Evolutionary conservation across 2,888 invertebrate species (phyloP), one percentile per base, ranked within the genome.

Genomic region (Cheiracanthium punctorium): DNA sequence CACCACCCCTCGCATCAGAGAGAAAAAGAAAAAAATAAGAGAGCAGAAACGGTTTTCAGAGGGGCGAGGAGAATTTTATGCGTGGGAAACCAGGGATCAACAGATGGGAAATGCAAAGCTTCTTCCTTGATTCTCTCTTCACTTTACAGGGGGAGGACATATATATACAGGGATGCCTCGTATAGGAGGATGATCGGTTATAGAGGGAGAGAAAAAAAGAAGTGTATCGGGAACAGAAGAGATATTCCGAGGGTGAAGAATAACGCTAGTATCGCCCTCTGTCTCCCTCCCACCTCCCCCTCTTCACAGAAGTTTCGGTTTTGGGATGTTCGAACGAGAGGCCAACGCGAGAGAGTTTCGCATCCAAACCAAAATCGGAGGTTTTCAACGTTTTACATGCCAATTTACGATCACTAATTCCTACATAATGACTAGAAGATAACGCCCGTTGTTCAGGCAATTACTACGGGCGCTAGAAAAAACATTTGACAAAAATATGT

Each of bases 81-180:
- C 69, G 75, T 37, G 43, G 71, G 41, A 71, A 71, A n/a, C 43
- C 12, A 33, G 33, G 37, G 69, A 14, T 33, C 65, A 58, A 84
- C 82, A 84, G 82, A 84, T 84, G 82, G 82, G 76, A 77, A 76
- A 77, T 84, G 69, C 17, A n/a, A 33, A 29, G 65, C 65, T 67
- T 67, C 29, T 67, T 32, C 69, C 37, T 8, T 20, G 24, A 24
- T 58, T 58, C 58, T 37, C n/a, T n/a, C n/a, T n/a, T n/a, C n/a
- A n/a, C n/a, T n/a, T n/a, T 37, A 37, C 4, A 37, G 37, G 37
- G n/a, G n/a, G n/a, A n/a, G n/a, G n/a, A n/a, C n/a, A n/a, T 37
- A 37, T 37, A 37, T 37, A 37, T 4, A 37, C 37, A 10, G 4
- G 37, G 37, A 37, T 37, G 37, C 10, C 37, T 37, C n/a, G n/a